Conservation (phyloP, 2,113 vertebrate genomes). For the Ptyas mucosa region DNA sequence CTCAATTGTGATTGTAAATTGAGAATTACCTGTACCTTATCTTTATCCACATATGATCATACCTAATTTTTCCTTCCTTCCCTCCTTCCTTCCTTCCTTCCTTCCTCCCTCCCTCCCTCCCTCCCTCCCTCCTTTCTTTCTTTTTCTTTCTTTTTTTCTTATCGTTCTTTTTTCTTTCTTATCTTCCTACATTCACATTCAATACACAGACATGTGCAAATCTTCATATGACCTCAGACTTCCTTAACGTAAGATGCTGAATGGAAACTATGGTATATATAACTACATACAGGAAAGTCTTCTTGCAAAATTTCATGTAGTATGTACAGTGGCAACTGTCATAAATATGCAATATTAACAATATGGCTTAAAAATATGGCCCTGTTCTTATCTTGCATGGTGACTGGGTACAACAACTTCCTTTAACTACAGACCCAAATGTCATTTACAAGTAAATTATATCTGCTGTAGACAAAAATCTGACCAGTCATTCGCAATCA, state of each 20-base stretch:
- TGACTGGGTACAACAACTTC: neutral
- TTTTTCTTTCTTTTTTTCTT: neutral
- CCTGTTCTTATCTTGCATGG: neutral
- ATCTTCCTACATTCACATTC: neutral
- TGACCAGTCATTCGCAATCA: neutral
- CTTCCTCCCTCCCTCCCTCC: neutral
- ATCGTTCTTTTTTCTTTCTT: neutral
- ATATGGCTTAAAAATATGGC: neutral
- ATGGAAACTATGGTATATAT: neutral
- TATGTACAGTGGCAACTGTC: neutral
- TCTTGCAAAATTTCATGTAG: neutral
- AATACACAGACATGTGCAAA: neutral
- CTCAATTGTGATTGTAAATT: too few species aligned
- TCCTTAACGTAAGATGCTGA: neutral
- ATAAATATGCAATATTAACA: neutral
- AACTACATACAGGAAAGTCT: neutral
- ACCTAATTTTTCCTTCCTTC: neutral
- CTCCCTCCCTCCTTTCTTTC: neutral
- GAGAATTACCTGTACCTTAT: neutral
- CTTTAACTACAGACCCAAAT: neutral
- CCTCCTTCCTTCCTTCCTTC: neutral
- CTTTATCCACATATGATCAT: neutral
- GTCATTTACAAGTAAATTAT: neutral
- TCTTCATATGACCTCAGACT: neutral
- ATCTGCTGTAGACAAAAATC: neutral